A percentile compares a stretch with the other conserved stretches of the same genome.
Conservation (phyloP, 2,113 vertebrate genomes). For the Notarius lentiginosus region DNA sequence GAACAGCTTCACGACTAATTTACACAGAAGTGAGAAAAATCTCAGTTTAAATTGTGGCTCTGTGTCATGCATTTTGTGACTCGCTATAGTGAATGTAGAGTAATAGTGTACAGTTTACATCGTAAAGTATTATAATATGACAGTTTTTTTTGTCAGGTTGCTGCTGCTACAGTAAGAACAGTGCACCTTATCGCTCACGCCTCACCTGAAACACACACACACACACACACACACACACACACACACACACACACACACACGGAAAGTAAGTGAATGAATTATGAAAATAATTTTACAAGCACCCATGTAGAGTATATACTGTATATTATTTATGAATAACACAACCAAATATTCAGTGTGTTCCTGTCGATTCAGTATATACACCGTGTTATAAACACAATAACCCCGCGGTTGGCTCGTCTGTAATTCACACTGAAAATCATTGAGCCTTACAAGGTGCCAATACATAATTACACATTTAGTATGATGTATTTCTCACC, state of each 20-base stretch:
- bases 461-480: neutral
- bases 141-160: neutral
- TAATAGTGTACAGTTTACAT: neutral
- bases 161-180: neutral
- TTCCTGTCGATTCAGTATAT: neutral
- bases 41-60: no score
- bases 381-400: neutral
- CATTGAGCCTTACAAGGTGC: neutral
- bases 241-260: no score
- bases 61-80: no score
- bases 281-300: no score
- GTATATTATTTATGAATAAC: neutral
- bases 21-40: no score
- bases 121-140: neutral
- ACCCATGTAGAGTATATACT: no score
- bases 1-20: neutral
- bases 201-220: no score
- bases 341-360: neutral
- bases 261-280: no score
- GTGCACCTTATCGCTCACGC: no score
- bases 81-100: no score
- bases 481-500: neutral
- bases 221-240: no score
- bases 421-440: neutral
- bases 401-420: neutral